Conservation (phyloP, 1,140 invertebrate species). For the Trissolcus basalis region DNA sequence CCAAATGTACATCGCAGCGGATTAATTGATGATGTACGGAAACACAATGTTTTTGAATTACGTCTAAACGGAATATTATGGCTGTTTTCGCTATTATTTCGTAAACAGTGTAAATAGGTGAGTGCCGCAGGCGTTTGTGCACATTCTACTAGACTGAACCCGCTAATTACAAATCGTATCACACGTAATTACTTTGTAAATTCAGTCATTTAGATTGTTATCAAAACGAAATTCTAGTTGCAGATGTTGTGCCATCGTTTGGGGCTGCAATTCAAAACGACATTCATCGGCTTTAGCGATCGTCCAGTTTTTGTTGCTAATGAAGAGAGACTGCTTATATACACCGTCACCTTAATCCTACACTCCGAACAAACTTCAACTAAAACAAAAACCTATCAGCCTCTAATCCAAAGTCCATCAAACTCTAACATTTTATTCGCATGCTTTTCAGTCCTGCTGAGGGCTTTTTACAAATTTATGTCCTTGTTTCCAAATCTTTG, state of each 20-base stretch:
- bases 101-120: conserved; percentile 52
- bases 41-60: conserved; percentile 41
- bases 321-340: no score
- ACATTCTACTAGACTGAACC: conserved; percentile 44
- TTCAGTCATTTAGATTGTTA: conserved; percentile 53
- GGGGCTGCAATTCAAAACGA: conserved; percentile 17
- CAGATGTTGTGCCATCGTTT: conserved; percentile 34
- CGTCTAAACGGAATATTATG: conserved; percentile 30
- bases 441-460: no score
- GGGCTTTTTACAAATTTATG: no score
- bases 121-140: conserved; percentile 50
- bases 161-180: conserved; percentile 57
- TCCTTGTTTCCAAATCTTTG: no score
- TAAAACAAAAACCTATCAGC: no score
- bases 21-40: conserved; percentile 26
- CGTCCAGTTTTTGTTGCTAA: background rate
- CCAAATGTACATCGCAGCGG: conserved; percentile 10
- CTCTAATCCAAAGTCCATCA: no score
- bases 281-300: no score
- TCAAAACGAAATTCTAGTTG: conserved; percentile 45
- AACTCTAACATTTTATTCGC: no score
- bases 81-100: conserved; percentile 50
- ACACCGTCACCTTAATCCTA: no score
- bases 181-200: conserved; percentile 57
- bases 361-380: no score